Evolutionary conservation across 2,888 invertebrate species (phyloP).

Genomic region (Diloba caeruleocephala): DNA sequence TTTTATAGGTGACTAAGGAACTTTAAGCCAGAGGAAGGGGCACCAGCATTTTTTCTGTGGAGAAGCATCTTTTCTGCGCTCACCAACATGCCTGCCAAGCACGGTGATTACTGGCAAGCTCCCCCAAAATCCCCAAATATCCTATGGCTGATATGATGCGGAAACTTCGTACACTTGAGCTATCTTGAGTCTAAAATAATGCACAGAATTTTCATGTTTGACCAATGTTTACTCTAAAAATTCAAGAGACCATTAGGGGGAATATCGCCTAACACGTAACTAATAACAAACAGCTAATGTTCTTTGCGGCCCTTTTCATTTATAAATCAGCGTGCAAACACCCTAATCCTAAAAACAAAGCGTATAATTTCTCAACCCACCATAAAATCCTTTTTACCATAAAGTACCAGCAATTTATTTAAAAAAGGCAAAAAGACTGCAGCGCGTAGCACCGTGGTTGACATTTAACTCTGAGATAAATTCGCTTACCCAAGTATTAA

Average conservation of each 20-base stretch:
- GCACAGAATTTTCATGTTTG: too few relatives aligned
- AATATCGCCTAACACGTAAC: constrained; percentile 11
- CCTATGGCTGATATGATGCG: too few relatives aligned
- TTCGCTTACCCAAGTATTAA: constrained; percentile 49
- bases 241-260: background rate
- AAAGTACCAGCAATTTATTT: constrained; percentile 17
- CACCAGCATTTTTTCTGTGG: too few relatives aligned
- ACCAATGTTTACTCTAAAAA: too few relatives aligned
- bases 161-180: too few relatives aligned
- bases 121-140: too few relatives aligned
- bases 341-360: constrained; percentile 36
- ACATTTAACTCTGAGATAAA: constrained; percentile 43
- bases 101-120: too few relatives aligned
- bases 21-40: too few relatives aligned
- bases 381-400: constrained; percentile 21
- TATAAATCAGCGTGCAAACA: constrained; percentile 33
- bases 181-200: too few relatives aligned
- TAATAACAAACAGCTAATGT: constrained; percentile 21
- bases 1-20: too few relatives aligned
- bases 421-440: constrained; percentile 24
- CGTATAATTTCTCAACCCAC: constrained; percentile 22
- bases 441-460: constrained; percentile 29
- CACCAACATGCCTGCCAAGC: too few relatives aligned
- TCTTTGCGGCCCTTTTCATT: constrained; percentile 10
- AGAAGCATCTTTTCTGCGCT: too few relatives aligned